Conservation (phyloP, 2,888 invertebrate species). For the Drosophila robusta region DNA sequence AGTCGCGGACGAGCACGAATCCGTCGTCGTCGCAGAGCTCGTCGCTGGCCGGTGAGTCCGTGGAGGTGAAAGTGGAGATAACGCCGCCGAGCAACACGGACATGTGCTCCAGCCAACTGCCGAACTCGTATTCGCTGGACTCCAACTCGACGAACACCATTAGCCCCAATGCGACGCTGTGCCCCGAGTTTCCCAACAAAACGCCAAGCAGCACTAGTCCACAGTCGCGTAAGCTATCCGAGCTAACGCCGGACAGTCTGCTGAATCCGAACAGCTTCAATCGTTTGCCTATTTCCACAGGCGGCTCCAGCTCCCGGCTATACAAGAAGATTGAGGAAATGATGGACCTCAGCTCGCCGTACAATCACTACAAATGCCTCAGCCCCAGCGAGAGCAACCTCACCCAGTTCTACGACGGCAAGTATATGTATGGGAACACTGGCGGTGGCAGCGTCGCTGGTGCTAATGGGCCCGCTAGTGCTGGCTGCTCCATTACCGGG, state of each 20-base stretch:
- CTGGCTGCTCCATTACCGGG: slow-evolving; percentile 61
- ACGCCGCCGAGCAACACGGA: slow-evolving; percentile 84
- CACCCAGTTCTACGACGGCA: slow-evolving; percentile 83
- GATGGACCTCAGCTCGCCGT: slow-evolving; percentile 90
- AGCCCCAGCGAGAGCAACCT: slow-evolving; percentile 88
- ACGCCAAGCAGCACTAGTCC: slow-evolving; percentile 81
- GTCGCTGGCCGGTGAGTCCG: slow-evolving; percentile 84
- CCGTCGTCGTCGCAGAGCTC: slow-evolving; percentile 85
- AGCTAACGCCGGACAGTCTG: slow-evolving; percentile 83
- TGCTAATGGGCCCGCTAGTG: slow-evolving; percentile 70
- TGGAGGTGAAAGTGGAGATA: slow-evolving; percentile 85
- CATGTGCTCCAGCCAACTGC: slow-evolving; percentile 76
- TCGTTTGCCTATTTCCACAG: slow-evolving; percentile 82
- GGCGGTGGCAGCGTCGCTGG: slow-evolving; percentile 32
- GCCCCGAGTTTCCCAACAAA: slow-evolving; percentile 82
- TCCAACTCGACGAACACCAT: slow-evolving; percentile 84
- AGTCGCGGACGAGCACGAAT: slow-evolving; percentile 84
- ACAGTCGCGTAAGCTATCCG: slow-evolving; percentile 83
- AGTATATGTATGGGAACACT: slow-evolving; percentile 79
- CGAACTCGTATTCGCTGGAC: slow-evolving; percentile 84
- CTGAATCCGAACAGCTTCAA: slow-evolving; percentile 84
- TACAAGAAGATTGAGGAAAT: slow-evolving; percentile 85
- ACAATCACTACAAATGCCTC: slow-evolving; percentile 90
- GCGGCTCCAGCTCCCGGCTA: slow-evolving; percentile 83
- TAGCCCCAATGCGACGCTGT: slow-evolving; percentile 81